Percentiles rank a stretch among this genome's conserved stretches.
Evolutionary conservation across 2,888 invertebrate genomes (phyloP).

Genomic region (Cartodere bifasciata): DNA sequence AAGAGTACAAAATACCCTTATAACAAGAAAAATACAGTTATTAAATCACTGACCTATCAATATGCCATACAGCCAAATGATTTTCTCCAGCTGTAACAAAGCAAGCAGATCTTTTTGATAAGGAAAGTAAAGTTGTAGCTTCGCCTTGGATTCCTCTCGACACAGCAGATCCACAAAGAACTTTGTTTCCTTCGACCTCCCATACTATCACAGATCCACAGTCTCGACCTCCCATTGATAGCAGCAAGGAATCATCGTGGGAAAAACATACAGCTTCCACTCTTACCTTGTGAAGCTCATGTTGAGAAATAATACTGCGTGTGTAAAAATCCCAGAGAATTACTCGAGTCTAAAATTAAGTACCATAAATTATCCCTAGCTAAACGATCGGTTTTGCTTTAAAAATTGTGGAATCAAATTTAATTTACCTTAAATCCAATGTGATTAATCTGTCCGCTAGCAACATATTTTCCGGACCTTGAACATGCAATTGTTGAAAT

Average conservation of each 20-base stretch:
- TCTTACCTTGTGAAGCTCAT: slow-evolving; percentile 80
- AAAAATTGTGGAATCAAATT: too few species aligned
- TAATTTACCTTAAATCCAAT: slow-evolving; percentile 73
- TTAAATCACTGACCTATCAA: too few species aligned
- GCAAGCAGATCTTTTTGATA: slow-evolving; percentile 46
- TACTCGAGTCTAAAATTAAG: slow-evolving; percentile 53
- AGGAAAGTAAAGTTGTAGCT: slow-evolving; percentile 34
- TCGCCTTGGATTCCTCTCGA: slow-evolving; percentile 30
- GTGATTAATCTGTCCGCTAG: slow-evolving; percentile 83
- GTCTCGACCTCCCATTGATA: slow-evolving; percentile 81
- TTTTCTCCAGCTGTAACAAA: slow-evolving; percentile 50
- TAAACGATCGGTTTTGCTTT: too few species aligned
- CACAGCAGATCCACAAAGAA: slow-evolving; percentile 36
- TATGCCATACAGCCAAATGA: slow-evolving; percentile 58
- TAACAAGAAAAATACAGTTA: too few species aligned
- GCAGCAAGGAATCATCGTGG: slow-evolving; percentile 64
- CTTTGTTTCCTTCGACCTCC: slow-evolving; percentile 45
- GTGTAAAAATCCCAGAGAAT: slow-evolving; percentile 78
- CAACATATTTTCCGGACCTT: slow-evolving; percentile 60
- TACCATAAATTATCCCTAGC: too few species aligned
- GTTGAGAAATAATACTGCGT: slow-evolving; percentile 47
- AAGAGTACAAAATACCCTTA: neutral
- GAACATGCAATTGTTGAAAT: slow-evolving; percentile 70
- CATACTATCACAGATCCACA: slow-evolving; percentile 81
- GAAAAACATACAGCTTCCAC: slow-evolving; percentile 79